phyloP scores from a whole-genome alignment of 2,797 vertebrate species.

The Tamandua tetradactyla region DNA sequence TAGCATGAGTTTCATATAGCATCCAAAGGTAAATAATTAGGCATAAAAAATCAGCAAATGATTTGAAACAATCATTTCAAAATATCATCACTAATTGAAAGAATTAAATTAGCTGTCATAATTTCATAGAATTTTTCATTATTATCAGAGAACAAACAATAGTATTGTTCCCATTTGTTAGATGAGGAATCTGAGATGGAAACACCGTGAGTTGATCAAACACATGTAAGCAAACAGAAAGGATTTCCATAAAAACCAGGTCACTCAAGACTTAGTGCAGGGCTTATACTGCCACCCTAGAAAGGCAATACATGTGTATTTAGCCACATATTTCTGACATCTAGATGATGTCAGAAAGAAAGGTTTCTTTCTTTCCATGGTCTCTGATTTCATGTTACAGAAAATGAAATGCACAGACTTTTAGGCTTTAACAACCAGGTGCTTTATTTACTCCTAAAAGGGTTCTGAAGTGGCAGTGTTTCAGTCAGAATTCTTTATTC shows the following conservation, averaged over 20 bases:
- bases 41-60: slow-evolving; percentile 12
- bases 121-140: background rate
- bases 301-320: background rate
- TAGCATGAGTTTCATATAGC: background rate
- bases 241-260: background rate
- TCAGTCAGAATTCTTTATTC: background rate
- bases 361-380: background rate
- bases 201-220: background rate
- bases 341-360: too few species aligned
- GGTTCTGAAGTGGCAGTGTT: background rate
- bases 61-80: background rate
- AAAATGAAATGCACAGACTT: background rate
- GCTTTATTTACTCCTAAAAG: background rate
- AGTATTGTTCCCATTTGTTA: background rate
- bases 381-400: background rate
- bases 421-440: background rate
- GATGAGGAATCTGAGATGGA: background rate
- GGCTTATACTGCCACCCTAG: background rate
- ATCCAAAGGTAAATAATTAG: background rate
- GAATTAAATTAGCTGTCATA: background rate
- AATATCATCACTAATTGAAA: background rate
- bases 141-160: background rate
- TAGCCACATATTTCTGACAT: background rate
- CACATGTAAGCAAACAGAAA: background rate
- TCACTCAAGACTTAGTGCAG: background rate